Conservation (phyloP, 2,797 vertebrate genomes). For the Acipenser ruthenus region DNA sequence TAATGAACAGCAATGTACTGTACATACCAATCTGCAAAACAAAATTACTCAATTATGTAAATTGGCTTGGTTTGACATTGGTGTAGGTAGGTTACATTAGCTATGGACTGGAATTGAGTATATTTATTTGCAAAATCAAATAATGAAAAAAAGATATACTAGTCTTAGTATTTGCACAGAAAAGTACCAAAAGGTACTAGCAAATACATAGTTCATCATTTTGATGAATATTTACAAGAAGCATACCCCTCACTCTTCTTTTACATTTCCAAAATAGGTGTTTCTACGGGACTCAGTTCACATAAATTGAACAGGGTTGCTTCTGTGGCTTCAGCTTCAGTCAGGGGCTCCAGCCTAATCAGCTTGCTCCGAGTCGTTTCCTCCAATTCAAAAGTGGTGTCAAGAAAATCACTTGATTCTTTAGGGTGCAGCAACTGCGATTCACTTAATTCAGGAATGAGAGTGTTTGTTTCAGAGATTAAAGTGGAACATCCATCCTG, state of each 20-base stretch:
- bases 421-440: slow-evolving; percentile 39
- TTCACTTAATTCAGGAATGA: slow-evolving; percentile 31
- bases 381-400: slow-evolving; percentile 47
- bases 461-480: slow-evolving; percentile 45
- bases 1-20: too few species aligned
- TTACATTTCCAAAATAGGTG: slow-evolving; percentile 58
- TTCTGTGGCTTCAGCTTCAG: slow-evolving; percentile 83
- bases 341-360: slow-evolving; percentile 85
- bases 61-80: too few species aligned
- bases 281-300: slow-evolving; percentile 74
- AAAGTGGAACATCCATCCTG: slow-evolving; percentile 72
- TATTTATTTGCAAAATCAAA: slow-evolving; percentile 11
- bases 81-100: too few species aligned
- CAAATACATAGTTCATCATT: slow-evolving; percentile 76
- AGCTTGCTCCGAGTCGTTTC: slow-evolving; percentile 69
- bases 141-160: slow-evolving; percentile 16
- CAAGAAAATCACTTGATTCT: slow-evolving; percentile 66
- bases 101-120: slow-evolving; percentile 8
- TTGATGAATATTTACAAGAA: slow-evolving; percentile 64
- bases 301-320: slow-evolving; percentile 87
- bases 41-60: too few species aligned
- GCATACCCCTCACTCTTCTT: slow-evolving; percentile 8
- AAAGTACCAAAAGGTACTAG: slow-evolving; percentile 30
- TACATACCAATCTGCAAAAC: too few species aligned
- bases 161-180: slow-evolving; percentile 13